A percentile compares a stretch with the other conserved stretches of the same genome.
Conservation (phyloP, 2,113 vertebrate genomes). For the Meriones unguiculatus region DNA sequence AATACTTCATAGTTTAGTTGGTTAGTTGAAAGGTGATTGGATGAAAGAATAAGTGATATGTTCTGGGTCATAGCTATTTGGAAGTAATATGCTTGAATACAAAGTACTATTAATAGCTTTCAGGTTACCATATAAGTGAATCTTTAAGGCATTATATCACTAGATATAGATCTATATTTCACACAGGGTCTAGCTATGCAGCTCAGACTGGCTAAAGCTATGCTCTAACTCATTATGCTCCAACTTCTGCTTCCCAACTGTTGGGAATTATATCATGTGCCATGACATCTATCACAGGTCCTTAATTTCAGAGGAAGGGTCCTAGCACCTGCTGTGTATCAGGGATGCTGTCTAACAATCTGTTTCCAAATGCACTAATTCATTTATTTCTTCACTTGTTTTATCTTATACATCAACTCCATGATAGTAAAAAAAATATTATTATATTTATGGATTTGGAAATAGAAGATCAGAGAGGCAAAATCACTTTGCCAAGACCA, state of each 20-base stretch:
- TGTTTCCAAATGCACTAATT: not conserved
- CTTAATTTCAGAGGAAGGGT: not conserved
- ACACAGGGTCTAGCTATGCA: not conserved
- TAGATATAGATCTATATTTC: not conserved
- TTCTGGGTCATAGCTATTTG: constrained; percentile 17
- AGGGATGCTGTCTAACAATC: not conserved
- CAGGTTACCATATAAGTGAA: not conserved
- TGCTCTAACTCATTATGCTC: not conserved
- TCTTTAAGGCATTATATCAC: not conserved
- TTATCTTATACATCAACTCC: not conserved
- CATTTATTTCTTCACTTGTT: constrained; percentile 29
- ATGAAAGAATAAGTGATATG: constrained; percentile 11
- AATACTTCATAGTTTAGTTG: constrained; percentile 30
- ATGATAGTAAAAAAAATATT: constrained; percentile 24
- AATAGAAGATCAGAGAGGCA: not conserved
- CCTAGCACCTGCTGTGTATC: not conserved
- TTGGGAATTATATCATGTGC: not conserved
- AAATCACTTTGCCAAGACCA: not conserved
- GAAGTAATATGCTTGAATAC: constrained; percentile 17
- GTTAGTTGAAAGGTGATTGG: not conserved
- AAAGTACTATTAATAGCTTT: not conserved
- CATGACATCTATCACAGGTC: not conserved
- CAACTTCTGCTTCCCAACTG: not conserved
- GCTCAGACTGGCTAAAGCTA: not conserved
- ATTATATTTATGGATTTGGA: not conserved